Conservation (phyloP, 35 echinoderm and acorn worm genomes). For the Ophioderma brevispina region DNA sequence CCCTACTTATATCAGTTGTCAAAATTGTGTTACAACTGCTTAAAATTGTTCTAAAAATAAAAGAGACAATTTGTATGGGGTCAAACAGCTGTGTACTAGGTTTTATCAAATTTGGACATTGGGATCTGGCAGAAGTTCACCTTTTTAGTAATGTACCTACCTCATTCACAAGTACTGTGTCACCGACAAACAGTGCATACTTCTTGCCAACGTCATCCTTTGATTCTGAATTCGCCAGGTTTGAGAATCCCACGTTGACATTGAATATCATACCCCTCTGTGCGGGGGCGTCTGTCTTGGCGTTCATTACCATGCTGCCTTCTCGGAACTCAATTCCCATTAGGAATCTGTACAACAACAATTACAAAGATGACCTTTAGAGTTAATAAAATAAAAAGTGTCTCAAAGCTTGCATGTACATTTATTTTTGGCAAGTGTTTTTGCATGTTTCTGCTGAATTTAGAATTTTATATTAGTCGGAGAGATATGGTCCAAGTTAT, state of each 20-base stretch:
- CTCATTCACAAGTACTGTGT: conserved; percentile 92
- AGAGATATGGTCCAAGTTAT: too few relatives aligned
- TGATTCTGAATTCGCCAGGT: conserved; percentile 69
- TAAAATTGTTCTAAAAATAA: too few relatives aligned
- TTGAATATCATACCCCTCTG: conserved; percentile 96
- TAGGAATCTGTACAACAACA: conserved; percentile 62
- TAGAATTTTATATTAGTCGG: background rate
- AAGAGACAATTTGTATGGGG: too few relatives aligned
- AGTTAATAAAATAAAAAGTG: background rate
- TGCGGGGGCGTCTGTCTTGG: conserved; percentile 71
- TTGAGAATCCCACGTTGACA: conserved; percentile 93
- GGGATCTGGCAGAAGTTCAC: background rate
- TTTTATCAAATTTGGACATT: too few relatives aligned
- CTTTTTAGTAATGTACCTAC: conserved; percentile 18
- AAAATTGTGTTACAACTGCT: too few relatives aligned
- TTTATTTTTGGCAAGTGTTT: background rate
- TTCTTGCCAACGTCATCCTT: conserved; percentile 83
- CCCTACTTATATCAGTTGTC: too few relatives aligned
- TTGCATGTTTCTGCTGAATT: background rate
- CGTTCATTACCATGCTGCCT: conserved; percentile 88
- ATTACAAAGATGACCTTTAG: background rate
- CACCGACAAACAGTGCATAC: conserved; percentile 89
- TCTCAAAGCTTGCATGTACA: background rate
- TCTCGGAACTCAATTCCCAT: conserved; percentile 98
- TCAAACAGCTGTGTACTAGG: too few relatives aligned